Conservation (phyloP, 2,113 vertebrate species). For the Xiphorhynchus elegans region DNA sequence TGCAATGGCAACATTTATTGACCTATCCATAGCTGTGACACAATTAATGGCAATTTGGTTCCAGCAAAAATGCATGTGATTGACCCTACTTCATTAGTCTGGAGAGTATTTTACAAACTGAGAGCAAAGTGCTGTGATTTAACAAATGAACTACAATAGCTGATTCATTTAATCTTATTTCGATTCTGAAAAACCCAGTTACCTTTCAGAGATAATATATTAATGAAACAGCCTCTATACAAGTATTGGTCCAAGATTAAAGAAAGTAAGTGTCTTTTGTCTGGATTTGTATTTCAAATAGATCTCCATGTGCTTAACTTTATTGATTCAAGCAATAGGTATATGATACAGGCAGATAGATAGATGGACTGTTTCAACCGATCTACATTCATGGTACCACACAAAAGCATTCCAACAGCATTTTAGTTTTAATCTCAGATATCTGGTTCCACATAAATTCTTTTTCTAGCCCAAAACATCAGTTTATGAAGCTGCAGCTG, state of each 20-base stretch:
- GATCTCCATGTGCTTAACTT: conserved; percentile 20
- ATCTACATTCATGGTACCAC: conserved; percentile 9
- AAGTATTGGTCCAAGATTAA: conserved; percentile 40
- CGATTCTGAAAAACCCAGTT: conserved; percentile 34
- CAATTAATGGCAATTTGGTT: conserved; percentile 69
- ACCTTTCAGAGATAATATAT: conserved; percentile 59
- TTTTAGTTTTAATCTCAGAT: not conserved
- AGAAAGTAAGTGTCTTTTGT: conserved; percentile 1
- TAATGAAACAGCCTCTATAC: conserved; percentile 24
- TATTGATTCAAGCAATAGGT: conserved; percentile 28
- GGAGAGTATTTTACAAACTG: conserved; percentile 69
- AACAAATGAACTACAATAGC: conserved; percentile 65
- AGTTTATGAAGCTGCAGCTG: not conserved
- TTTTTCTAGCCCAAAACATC: not conserved
- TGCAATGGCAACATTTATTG: conserved; percentile 52
- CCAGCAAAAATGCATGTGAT: conserved; percentile 46
- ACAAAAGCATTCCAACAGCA: conserved; percentile 10
- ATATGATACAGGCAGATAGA: not conserved
- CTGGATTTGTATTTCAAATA: conserved; percentile 48
- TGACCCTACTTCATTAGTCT: conserved; percentile 71
- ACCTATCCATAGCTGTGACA: conserved; percentile 30
- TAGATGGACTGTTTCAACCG: not conserved
- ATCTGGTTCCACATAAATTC: not conserved
- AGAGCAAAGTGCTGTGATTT: conserved; percentile 68
- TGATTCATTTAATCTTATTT: conserved; percentile 72